Evolutionary conservation across 2,113 vertebrate species (phyloP), one percentile per base, ranked within the genome.

Genomic region (Axis porcinus): DNA sequence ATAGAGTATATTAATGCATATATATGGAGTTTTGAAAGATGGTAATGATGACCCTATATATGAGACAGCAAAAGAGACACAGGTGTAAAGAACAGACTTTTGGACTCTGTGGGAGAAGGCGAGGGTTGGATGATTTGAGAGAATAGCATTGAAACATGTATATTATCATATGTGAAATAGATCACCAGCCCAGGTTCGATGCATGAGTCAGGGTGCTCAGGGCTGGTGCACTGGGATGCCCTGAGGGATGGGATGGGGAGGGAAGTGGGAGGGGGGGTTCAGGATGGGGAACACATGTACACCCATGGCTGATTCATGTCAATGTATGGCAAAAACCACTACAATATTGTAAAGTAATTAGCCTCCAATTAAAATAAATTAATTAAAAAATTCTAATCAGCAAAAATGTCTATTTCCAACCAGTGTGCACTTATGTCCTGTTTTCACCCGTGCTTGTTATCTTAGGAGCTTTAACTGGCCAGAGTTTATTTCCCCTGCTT

Each of bases 311-410:
- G 4, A 23, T 70, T 70, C 19, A 70, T 70, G 67, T 70, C 67
- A 70, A 36, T 12, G 17, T 40, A 70, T 40, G n/a, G 19, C n/a
- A 36, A 70, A 70, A 70, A 70, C 4, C n/a, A 23, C n/a, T 36
- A 70, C n/a, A 70, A 70, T 36, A 70, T 12, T 67, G 19, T 70
- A 21, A 70, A 70, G n/a, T 70, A 36, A 70, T 36, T 70, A 70
- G 9, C 17, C n/a, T 70, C 67, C 67, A 70, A 70, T 36, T 70
- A 36, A 70, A 70, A 70, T 64, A 16, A 64, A 33, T 21, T 0
- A 70, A 36, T 70, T 36, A 1, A 40, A 36, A 86, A 94, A 76
- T 90, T 94, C 55, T 76, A 91, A 87, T 90, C 88, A 96, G 88
- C 45, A 86, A 90, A 89, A 85, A 13, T 62, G 14, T 57, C 16